Percentiles rank a stretch among this genome's conserved stretches.
Conservation (phyloP, 2,113 vertebrate species). For the Struthidea cinerea region DNA sequence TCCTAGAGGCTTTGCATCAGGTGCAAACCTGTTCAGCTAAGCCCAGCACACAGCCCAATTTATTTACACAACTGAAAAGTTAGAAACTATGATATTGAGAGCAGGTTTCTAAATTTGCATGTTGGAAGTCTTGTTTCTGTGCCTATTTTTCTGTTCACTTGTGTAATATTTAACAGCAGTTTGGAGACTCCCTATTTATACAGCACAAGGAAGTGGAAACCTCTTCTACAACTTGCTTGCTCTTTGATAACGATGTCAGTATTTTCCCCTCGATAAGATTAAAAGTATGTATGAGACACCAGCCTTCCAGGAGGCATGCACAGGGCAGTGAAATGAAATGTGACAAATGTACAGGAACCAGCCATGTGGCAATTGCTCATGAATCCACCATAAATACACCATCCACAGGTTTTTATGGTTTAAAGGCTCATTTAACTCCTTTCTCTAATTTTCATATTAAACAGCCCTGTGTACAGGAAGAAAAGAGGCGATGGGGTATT, state of each 20-base stretch:
- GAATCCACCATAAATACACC: not conserved
- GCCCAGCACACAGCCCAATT: not conserved
- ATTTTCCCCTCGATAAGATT: not conserved
- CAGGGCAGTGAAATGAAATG: not conserved
- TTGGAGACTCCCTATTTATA: not conserved
- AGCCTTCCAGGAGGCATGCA: not conserved
- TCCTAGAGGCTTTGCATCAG: not conserved
- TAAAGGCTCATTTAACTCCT: slow-evolving; percentile 8
- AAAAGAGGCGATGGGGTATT: not conserved
- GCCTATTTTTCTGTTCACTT: not conserved
- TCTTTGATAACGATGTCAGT: not conserved
- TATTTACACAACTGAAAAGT: slow-evolving; percentile 2
- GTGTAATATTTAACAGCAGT: not conserved
- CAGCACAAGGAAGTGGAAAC: not conserved
- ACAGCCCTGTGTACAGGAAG: not conserved
- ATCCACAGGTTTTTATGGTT: not conserved
- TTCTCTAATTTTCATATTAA: not conserved
- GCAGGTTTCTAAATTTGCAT: not conserved
- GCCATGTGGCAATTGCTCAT: not conserved
- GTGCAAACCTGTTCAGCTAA: not conserved
- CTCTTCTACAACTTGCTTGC: not conserved
- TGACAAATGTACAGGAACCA: slow-evolving; percentile 9
- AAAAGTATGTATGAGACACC: not conserved
- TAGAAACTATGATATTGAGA: not conserved
- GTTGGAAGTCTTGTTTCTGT: not conserved